A percentile compares a stretch with the other conserved stretches of the same genome.
phyloP scores from a whole-genome alignment of 2,113 vertebrate species.

The Synodontis membranacea region DNA sequence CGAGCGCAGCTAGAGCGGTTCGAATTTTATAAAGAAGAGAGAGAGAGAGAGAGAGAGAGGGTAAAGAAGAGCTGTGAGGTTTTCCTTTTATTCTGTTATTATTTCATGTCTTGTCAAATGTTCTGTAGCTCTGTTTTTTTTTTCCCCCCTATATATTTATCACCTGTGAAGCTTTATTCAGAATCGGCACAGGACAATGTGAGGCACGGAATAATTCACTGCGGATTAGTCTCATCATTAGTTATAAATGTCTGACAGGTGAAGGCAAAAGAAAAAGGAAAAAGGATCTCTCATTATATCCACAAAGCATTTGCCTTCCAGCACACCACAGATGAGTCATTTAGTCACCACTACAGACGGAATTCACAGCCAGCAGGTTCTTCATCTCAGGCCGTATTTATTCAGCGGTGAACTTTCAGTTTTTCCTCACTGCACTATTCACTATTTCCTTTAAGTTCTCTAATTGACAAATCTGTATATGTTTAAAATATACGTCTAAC shows the following conservation, averaged over 20 bases:
- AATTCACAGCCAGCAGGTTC: background rate
- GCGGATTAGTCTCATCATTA: slow-evolving; percentile 36
- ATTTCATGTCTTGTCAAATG: slow-evolving; percentile 51
- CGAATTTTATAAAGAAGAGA: slow-evolving; percentile 56
- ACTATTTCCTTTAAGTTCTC: background rate
- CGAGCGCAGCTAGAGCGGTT: slow-evolving; percentile 80
- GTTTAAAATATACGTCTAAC: background rate
- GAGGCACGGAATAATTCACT: slow-evolving; percentile 15
- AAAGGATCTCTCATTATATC: slow-evolving; percentile 40
- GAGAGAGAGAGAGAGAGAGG: slow-evolving; percentile 72
- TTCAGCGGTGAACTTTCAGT: background rate
- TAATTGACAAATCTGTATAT: background rate
- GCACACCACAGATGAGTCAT: slow-evolving; percentile 1
- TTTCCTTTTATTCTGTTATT: slow-evolving; percentile 56
- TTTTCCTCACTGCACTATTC: background rate
- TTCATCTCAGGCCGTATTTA: background rate
- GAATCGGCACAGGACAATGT: slow-evolving; percentile 22
- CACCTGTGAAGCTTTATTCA: slow-evolving; percentile 49
- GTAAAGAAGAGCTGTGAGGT: slow-evolving; percentile 66
- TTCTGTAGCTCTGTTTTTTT: slow-evolving; percentile 55
- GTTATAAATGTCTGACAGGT: slow-evolving; percentile 35
- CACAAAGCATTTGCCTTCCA: slow-evolving; percentile 23
- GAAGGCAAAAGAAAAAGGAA: slow-evolving; percentile 23
- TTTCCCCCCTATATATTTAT: slow-evolving; percentile 63
- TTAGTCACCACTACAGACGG: slow-evolving; percentile 19